Evolutionary conservation across 1,140 invertebrate genomes (phyloP).

Genomic region (Physella acuta): DNA sequence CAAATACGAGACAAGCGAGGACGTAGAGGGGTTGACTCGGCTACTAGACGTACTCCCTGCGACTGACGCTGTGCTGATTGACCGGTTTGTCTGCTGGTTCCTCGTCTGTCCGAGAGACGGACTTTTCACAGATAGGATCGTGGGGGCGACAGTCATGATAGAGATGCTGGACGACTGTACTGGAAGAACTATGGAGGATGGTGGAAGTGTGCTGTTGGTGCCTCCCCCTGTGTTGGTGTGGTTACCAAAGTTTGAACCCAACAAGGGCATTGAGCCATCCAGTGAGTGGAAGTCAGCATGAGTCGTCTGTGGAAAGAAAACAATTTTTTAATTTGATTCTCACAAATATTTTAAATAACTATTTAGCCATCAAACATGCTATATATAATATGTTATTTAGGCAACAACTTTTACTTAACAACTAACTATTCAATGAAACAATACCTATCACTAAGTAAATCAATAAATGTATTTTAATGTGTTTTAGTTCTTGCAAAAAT

Average conservation of each 20-base stretch:
- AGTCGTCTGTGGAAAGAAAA: not conserved
- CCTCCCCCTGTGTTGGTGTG: slow-evolving; percentile 12
- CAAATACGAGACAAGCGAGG: slow-evolving; percentile 15
- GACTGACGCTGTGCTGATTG: slow-evolving; percentile 13
- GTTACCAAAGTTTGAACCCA: slow-evolving; percentile 15
- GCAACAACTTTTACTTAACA: no score
- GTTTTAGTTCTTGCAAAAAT: no score
- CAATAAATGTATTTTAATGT: no score
- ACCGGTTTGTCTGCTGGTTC: slow-evolving; percentile 1
- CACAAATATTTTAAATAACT: not conserved
- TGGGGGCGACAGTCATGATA: slow-evolving; percentile 26
- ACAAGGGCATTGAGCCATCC: not conserved
- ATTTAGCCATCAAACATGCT: no score
- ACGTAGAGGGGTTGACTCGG: not conserved
- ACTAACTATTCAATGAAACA: no score
- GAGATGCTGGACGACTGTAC: slow-evolving; percentile 20
- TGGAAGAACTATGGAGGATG: slow-evolving; percentile 13
- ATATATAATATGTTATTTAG: no score
- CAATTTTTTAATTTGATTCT: not conserved
- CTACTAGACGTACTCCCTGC: slow-evolving; percentile 8
- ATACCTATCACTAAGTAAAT: no score
- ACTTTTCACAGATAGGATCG: slow-evolving; percentile 24
- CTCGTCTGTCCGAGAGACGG: slow-evolving; percentile 15
- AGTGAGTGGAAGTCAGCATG: not conserved
- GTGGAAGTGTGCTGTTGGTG: slow-evolving; percentile 13